phyloP scores from a whole-genome alignment of 2,113 vertebrate genomes.

The Numida meleagris region DNA sequence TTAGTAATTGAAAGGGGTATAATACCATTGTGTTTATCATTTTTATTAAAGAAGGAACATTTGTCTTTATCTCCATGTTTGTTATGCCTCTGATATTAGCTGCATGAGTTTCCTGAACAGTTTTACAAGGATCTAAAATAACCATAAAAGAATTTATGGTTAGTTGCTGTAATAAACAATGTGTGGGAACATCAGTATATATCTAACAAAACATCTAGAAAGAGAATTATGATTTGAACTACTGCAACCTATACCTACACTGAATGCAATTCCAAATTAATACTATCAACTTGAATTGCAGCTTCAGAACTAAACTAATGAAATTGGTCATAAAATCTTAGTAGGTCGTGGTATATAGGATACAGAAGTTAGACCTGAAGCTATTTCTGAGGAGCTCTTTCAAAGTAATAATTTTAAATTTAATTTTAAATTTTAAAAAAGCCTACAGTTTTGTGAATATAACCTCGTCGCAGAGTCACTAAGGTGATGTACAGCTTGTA shows the following conservation, averaged over 20 bases:
- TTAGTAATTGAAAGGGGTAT: background rate
- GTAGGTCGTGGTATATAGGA: background rate
- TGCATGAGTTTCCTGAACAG: background rate
- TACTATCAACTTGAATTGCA: background rate
- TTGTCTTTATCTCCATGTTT: background rate
- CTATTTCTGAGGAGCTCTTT: background rate
- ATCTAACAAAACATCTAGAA: background rate
- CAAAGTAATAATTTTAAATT: background rate
- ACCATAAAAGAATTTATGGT: background rate
- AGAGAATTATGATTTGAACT: background rate
- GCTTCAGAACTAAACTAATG: background rate
- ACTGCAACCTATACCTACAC: background rate
- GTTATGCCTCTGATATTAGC: background rate
- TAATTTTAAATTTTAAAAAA: too few relatives aligned
- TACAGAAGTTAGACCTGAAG: background rate
- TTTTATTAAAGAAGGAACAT: background rate
- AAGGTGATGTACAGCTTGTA: background rate
- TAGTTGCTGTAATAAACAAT: background rate
- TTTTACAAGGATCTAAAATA: background rate
- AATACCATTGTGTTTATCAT: background rate
- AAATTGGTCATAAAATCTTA: background rate
- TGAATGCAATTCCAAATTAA: background rate
- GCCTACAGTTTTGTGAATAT: background rate
- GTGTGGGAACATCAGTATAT: background rate
- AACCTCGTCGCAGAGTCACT: background rate